Evolutionary conservation across 1,140 invertebrate species (phyloP).

Genomic region (Apis dorsata): DNA sequence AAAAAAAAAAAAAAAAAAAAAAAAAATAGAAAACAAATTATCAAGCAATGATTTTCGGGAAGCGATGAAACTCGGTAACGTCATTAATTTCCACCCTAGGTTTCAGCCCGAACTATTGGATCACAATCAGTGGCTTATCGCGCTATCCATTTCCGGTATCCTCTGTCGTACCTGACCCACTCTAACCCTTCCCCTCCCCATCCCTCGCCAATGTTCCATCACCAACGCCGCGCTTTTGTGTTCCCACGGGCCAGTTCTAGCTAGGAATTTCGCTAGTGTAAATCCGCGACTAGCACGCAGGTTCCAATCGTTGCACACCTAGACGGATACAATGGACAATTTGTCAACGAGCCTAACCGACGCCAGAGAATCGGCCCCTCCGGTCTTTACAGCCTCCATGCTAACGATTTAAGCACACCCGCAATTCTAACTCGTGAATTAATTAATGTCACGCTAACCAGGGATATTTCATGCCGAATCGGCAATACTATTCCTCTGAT

Average conservation of each 20-base stretch:
- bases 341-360: constrained; percentile 65
- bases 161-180: constrained; percentile 41
- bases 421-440: constrained; percentile 43
- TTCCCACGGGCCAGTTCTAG: constrained; percentile 37
- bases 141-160: constrained; percentile 56
- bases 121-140: constrained; percentile 57
- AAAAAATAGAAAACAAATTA: neutral
- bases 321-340: constrained; percentile 66
- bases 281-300: constrained; percentile 57
- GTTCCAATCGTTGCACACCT: constrained; percentile 58
- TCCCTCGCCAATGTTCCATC: constrained; percentile 35
- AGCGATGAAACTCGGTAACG: neutral
- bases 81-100: constrained; percentile 55
- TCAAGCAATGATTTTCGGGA: neutral
- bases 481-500: constrained; percentile 22
- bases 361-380: constrained; percentile 49
- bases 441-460: constrained; percentile 38
- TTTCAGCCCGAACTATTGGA: constrained; percentile 47
- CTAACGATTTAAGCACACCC: constrained; percentile 45
- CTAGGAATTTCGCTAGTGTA: constrained; percentile 62
- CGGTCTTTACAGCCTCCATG: constrained; percentile 46
- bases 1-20: neutral
- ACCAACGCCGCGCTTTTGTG: constrained; percentile 56
- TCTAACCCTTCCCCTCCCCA: neutral
- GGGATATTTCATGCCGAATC: constrained; percentile 33